Evolutionary conservation across 2,797 vertebrate genomes (phyloP).

Genomic region (Tamandua tetradactyla): DNA sequence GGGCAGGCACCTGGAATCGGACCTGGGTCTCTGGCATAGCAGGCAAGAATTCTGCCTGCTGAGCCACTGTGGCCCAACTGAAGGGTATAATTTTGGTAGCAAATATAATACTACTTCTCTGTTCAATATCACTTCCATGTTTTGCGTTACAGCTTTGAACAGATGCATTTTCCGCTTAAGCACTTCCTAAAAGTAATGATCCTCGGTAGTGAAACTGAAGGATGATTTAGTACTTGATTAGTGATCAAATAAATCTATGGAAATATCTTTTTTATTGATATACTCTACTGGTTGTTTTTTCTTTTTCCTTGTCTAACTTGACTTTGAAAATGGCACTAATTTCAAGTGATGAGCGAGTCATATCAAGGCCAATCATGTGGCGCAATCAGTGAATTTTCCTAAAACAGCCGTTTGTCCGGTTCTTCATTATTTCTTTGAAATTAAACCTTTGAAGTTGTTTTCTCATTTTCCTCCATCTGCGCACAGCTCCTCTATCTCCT

Average conservation of each 20-base stretch:
- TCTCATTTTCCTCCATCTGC: background rate
- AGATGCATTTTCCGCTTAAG: slow-evolving; percentile 70
- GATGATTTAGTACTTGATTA: slow-evolving; percentile 80
- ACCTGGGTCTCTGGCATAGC: no score
- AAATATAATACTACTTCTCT: slow-evolving; percentile 37
- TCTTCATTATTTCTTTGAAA: slow-evolving; percentile 27
- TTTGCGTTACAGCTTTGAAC: slow-evolving; percentile 64
- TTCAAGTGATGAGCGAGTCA: slow-evolving; percentile 39
- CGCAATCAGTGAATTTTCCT: slow-evolving; percentile 41
- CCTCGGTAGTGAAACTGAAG: slow-evolving; percentile 72
- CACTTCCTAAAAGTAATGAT: slow-evolving; percentile 78
- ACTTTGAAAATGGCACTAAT: slow-evolving; percentile 66
- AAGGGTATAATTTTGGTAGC: slow-evolving; percentile 55
- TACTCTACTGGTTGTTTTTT: slow-evolving; percentile 67
- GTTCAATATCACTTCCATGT: slow-evolving; percentile 61
- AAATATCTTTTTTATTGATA: slow-evolving; percentile 76
- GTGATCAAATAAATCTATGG: slow-evolving; percentile 74
- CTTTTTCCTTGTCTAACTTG: slow-evolving; percentile 10
- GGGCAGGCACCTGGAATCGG: no score
- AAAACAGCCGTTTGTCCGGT: background rate
- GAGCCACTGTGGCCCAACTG: no score
- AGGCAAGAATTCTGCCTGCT: no score
- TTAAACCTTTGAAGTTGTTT: background rate
- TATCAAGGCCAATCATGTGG: slow-evolving; percentile 38
- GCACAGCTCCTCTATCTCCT: background rate